Evolutionary conservation across 2,797 vertebrate species (phyloP).

Genomic region (Galagoides demidoff): DNA sequence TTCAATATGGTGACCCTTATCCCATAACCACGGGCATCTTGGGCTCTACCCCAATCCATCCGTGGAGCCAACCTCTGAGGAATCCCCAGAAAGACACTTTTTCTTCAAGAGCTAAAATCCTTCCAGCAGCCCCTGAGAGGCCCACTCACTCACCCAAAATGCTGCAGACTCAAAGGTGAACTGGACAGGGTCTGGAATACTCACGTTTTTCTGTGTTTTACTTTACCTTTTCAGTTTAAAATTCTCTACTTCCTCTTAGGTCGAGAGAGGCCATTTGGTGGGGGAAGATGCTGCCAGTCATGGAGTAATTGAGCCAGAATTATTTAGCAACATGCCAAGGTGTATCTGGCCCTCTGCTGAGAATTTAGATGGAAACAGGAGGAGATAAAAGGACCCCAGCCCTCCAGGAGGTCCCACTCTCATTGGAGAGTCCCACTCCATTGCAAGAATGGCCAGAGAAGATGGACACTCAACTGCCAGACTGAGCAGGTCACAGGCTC

Average conservation of each 20-base stretch:
- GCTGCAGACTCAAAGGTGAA: background rate
- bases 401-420: background rate
- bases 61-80: background rate
- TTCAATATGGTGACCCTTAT: background rate
- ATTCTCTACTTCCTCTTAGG: background rate
- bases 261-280: background rate
- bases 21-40: background rate
- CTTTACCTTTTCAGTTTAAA: background rate
- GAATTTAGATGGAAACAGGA: background rate
- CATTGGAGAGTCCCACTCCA: background rate
- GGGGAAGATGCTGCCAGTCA: background rate
- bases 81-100: background rate
- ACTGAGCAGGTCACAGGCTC: background rate
- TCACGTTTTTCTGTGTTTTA: background rate
- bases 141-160: background rate
- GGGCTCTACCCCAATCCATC: background rate
- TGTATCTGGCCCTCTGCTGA: background rate
- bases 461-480: accelerated
- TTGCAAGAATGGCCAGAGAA: accelerated
- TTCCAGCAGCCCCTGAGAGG: background rate
- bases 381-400: no score
- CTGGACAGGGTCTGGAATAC: background rate
- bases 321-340: accelerated
- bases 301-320: background rate
- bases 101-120: background rate